Evolutionary conservation across 1,140 invertebrate genomes (phyloP), one percentile per base, ranked within the genome.

Genomic region (Eulimnadia texana): DNA sequence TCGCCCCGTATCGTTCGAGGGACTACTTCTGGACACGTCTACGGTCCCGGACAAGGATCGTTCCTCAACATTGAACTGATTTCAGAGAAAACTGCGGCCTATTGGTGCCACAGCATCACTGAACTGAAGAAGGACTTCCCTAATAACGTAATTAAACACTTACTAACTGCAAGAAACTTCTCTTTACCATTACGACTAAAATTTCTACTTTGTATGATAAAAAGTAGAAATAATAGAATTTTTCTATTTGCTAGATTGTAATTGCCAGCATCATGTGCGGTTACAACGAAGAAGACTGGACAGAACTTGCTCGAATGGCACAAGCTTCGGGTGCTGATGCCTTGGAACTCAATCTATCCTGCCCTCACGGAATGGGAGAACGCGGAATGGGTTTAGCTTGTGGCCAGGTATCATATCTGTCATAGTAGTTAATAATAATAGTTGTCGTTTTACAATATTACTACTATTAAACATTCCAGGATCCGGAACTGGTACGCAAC

Each of bases 21-120:
- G 13, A 86, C 85, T 3, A 97, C 93, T 0, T 91, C 91, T 2
- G 87, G 95, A 19, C 84, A 95, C 64, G 77, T 82, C 67, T 98
- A 83, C 72, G 95, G 95, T 0, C 96, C 96, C 0, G 90, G 90
- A 53, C 94, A 98, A 76, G 84, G 88, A 2, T 84, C 91, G 3
- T 99, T 98, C 73, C 75, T 99, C 0, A 99, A 99, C 70, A 98
- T 99, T 65, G 96, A 99, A 75, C 75, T 99, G 1, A 97, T 99
- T 71, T 98, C 93, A 11, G 96, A 99, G 76, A 99, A 99, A 74
- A 86, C 86, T 10, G 83, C 82, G 50, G 85, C 82, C 1, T 99
- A 98, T 72, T 99, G 96, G 96, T 84, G 89, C 59, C 74, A 81
- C 60, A 90, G 88, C 67, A 84, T 99, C 28, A 79, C 69, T 2